phyloP scores from a whole-genome alignment of 1,140 invertebrate genomes.

The Scylla paramamosain region DNA sequence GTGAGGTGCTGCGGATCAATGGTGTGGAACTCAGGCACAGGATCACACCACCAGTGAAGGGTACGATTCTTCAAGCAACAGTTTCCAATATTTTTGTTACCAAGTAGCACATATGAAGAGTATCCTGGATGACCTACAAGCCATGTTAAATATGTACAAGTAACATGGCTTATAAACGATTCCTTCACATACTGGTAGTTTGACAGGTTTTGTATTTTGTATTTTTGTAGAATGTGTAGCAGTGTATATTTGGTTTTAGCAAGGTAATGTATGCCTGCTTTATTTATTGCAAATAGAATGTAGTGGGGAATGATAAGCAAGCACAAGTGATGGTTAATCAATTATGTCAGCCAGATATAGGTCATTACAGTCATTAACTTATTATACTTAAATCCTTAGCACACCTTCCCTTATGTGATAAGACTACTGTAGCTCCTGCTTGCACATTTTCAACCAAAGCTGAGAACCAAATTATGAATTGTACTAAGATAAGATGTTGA shows the following conservation, averaged over 20 bases:
- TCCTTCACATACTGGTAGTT: neutral
- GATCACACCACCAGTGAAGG: neutral
- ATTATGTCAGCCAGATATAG: neutral
- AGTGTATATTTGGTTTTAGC: neutral
- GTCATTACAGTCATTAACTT: neutral
- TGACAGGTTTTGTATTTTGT: slow-evolving; percentile 14
- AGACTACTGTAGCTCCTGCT: neutral
- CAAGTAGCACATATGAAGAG: neutral
- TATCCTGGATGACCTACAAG: neutral
- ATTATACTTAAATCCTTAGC: neutral
- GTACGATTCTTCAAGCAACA: neutral
- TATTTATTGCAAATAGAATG: too few relatives aligned
- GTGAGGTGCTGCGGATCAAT: too few relatives aligned
- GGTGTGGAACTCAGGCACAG: neutral
- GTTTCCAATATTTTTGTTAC: neutral
- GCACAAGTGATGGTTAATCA: neutral
- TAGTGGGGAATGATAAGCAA: neutral
- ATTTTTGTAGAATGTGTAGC: neutral
- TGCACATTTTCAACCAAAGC: neutral
- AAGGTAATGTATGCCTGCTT: neutral
- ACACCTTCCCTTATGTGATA: neutral
- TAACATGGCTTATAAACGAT: neutral
- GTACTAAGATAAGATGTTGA: neutral
- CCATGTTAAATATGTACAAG: neutral
- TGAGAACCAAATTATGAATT: neutral